Percentiles rank a stretch among this genome's conserved stretches.
phyloP scores from a whole-genome alignment of 2,888 invertebrate genomes.

The Thymelicus acteon region DNA sequence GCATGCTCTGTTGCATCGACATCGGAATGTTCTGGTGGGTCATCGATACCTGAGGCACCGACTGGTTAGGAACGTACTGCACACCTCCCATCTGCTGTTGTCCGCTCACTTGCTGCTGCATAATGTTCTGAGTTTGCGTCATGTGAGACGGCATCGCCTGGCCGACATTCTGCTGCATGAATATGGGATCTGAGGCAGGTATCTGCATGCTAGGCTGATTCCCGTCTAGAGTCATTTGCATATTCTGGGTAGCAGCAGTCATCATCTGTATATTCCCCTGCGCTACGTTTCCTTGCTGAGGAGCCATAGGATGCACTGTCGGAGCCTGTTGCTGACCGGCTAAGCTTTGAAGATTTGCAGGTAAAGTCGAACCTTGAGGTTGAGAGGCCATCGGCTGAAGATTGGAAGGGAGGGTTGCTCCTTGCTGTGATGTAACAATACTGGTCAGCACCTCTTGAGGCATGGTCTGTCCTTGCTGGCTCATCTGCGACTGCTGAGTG shows the following conservation, averaged over 20 bases:
- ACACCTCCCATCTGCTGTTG: slow-evolving; percentile 75
- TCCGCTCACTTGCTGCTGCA: slow-evolving; percentile 75
- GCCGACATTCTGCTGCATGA: slow-evolving; percentile 77
- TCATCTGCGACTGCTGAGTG: slow-evolving; percentile 78
- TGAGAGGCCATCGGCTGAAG: slow-evolving; percentile 77
- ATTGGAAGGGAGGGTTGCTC: slow-evolving; percentile 75
- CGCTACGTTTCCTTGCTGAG: slow-evolving; percentile 83
- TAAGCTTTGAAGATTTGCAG: slow-evolving; percentile 83
- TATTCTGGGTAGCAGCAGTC: slow-evolving; percentile 79
- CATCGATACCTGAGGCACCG: slow-evolving; percentile 73
- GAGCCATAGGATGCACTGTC: slow-evolving; percentile 72
- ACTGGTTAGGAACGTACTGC: slow-evolving; percentile 74
- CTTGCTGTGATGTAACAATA: slow-evolving; percentile 81
- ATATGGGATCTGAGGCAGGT: slow-evolving; percentile 81
- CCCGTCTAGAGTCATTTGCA: slow-evolving; percentile 83
- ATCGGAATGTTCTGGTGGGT: slow-evolving; percentile 82
- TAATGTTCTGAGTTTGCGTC: slow-evolving; percentile 73
- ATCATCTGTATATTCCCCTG: slow-evolving; percentile 86
- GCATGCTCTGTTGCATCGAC: slow-evolving; percentile 80
- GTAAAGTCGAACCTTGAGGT: slow-evolving; percentile 86
- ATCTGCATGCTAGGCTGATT: slow-evolving; percentile 84
- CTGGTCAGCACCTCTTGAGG: slow-evolving; percentile 79
- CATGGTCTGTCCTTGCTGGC: slow-evolving; percentile 78
- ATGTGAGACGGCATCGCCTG: slow-evolving; percentile 79
- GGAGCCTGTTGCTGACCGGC: slow-evolving; percentile 78